phyloP scores from a whole-genome alignment of 1,140 invertebrate species.

The Papilio glaucus region DNA sequence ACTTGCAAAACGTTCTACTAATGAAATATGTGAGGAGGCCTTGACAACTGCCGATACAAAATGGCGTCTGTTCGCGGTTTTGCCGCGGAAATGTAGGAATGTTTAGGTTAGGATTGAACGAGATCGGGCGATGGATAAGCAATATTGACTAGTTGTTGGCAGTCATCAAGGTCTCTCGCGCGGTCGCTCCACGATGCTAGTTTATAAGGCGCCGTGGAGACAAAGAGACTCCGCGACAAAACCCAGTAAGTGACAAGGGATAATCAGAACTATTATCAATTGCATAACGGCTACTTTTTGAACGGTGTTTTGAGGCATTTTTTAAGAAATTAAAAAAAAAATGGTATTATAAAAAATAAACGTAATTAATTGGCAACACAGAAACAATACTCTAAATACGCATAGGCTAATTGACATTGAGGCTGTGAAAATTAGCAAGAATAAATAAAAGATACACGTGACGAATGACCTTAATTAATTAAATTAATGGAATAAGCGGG shows the following conservation, averaged over 20 bases:
- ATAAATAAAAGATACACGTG: constrained; percentile 75
- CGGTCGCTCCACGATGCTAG: constrained; percentile 15
- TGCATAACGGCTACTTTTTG: constrained; percentile 81
- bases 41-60: constrained; percentile 48
- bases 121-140: constrained; percentile 23
- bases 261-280: constrained; percentile 76
- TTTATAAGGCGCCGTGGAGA: constrained; percentile 50
- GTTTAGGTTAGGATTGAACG: neutral
- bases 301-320: constrained; percentile 81
- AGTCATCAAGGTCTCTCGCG: constrained; percentile 46
- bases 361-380: constrained; percentile 80
- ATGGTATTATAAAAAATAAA: constrained; percentile 71
- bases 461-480: constrained; percentile 76
- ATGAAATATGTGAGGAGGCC: constrained; percentile 51
- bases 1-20: constrained; percentile 77
- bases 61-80: constrained; percentile 7
- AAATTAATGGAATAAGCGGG: constrained; percentile 65
- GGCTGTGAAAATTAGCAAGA: constrained; percentile 83
- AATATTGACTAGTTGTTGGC: constrained; percentile 38
- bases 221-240: constrained; percentile 53
- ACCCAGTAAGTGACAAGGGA: constrained; percentile 73
- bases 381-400: constrained; percentile 81
- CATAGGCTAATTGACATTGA: constrained; percentile 82
- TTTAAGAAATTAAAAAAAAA: constrained; percentile 70
- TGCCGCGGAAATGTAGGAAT: neutral